A percentile compares a stretch with the other conserved stretches of the same genome.
Conservation (phyloP, 2,797 vertebrate species). For the Protosalanx chinensis region DNA sequence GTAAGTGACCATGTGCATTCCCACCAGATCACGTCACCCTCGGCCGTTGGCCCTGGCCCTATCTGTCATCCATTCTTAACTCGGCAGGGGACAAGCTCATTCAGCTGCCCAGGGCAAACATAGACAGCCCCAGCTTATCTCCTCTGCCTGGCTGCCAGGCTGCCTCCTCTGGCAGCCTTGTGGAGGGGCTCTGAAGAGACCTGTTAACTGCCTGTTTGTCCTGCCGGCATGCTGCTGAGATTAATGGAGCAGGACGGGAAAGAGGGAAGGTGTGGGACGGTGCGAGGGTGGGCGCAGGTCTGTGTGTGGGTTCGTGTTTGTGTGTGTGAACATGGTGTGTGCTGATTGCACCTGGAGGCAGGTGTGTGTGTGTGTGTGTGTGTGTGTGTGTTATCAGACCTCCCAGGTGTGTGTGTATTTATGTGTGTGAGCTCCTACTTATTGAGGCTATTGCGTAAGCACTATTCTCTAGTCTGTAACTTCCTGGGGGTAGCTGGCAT, state of each 20-base stretch:
- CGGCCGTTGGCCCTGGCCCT: neutral
- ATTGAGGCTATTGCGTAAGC: neutral
- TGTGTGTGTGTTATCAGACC: neutral
- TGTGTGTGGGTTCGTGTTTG: neutral
- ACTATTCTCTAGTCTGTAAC: neutral
- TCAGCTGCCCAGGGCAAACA: neutral
- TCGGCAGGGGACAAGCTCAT: neutral
- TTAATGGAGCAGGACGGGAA: neutral
- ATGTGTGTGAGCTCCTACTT: neutral
- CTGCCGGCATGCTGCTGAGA: neutral
- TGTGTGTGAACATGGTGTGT: neutral
- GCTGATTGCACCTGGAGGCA: too few relatives aligned
- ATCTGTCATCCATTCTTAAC: neutral
- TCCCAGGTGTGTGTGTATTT: conserved; percentile 1
- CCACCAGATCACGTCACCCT: neutral
- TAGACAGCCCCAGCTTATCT: neutral
- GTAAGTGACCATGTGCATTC: neutral
- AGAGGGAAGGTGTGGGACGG: neutral
- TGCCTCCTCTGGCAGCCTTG: too few relatives aligned
- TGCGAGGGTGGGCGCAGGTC: neutral
- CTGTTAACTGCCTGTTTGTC: too few relatives aligned
- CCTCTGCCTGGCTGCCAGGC: too few relatives aligned
- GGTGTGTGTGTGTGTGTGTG: neutral
- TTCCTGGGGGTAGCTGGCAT: neutral
- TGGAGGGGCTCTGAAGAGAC: too few relatives aligned